Base-by-base conservation (phyloP, 2,797 vertebrate genomes). In the Pseudochromis fuscus region DNA sequence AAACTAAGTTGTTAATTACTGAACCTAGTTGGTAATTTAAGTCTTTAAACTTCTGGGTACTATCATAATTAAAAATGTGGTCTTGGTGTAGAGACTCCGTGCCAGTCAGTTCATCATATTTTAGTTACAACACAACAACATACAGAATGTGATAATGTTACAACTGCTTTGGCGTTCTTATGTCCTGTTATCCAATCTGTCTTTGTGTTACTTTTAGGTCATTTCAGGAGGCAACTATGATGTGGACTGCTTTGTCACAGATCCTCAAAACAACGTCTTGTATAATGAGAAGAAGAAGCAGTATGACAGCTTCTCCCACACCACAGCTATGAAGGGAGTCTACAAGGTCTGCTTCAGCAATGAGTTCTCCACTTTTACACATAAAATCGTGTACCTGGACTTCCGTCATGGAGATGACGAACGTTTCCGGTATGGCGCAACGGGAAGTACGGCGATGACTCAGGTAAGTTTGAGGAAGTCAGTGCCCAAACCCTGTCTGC, bases 311-410 rank as follows among this genome's bases (percentile, higher is more conserved):
- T 95, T 97, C 91, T 91, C 93, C 0, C 92, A 95, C 87, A 95
- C 57, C 56, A 89, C 96, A 0, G 55, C 92, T 0, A 66, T 90
- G 89, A 82, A 88, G 51, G 97, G 96, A 0, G 78, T 93, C 50
- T 97, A 98, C 90, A 93, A 91, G 65, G 94, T 97, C 72, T 97
- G 96, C 92, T 98, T 98, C 77, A 95, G 96, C 91, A 98, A 97
- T 0, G 96, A 97, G 82, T 98, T 98, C 85, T 98, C 96, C 72
- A 96, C 96, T 1, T 97, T 96, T 75, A 94, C 96, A 19, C 94
- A 97, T 65, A 98, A 98, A 90, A 95, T 84, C 0, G 78, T 98
- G 70, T 97, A 96, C 86, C 93, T 98, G 33, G 95, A 96, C 70
- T 95, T 97, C 60, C 93, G 95, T 55, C 83, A 94, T 4, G 96